Base-by-base conservation (phyloP, 2,888 invertebrate species). In the Trichopoda pennipes region DNA sequence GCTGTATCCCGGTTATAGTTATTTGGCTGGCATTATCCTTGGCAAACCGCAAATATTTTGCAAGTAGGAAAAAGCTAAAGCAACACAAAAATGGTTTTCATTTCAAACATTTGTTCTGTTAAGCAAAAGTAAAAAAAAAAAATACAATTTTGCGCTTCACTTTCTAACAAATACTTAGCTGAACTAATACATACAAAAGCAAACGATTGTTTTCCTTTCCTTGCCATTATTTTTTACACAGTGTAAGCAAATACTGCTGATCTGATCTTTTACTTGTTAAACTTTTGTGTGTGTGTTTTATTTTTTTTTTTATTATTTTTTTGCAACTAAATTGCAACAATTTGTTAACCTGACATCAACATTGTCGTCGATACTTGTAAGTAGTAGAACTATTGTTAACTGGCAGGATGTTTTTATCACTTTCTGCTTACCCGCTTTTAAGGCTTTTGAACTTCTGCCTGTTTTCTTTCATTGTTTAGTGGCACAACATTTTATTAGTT, bases 261-360 rank as follows among this genome's bases (percentile, higher is more conserved):
- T 83, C 75, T 79, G 79, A 81, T 83, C 81, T 66, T 73, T 64
- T 61, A 61, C 75, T 75, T 68, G 58, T 75, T 68, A 66, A 75
- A 66, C 28, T 2, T 28, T 28, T 28, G 51, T n/a, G n/a, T n/a
- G n/a, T n/a, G n/a, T n/a, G n/a, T n/a, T n/a, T n/a, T n/a, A n/a
- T n/a, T n/a, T n/a, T 58, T 32, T 58, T 38, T 61, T 21, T 19
- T 73, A 21, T 38, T 73, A 55, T 61, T 21, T n/a, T 73, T 38
- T 47, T 73, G 53, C 55, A 58, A 72, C 17, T 78, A 87, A 87
- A 86, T 86, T 86, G 86, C 84, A 81, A 80, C 84, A 85, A 87
- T 87, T 86, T 87, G 85, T 87, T 85, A 85, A 77, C 84, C 85
- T 85, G 86, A 85, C 86, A 86, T 85, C 85, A 83, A 84, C 83